These are phyloP conservation scores for Proteles cristata DNA, from an alignment of 2,113 vertebrate species.

Conservation along the genomic window DNA sequence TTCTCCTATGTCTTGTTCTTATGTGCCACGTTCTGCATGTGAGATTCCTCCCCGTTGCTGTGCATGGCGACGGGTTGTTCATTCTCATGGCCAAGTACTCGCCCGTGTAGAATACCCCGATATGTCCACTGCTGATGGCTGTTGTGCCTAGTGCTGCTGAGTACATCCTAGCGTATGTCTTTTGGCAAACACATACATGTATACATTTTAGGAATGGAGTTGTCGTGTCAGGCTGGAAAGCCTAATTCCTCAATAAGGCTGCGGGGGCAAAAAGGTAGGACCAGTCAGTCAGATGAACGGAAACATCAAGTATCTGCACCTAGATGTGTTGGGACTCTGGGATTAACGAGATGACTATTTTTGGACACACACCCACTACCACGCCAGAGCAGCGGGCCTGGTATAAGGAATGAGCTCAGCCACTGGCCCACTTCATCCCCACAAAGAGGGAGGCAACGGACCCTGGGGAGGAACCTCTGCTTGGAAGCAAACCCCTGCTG, in stretches of 20 bases:
- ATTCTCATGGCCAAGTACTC: not conserved
- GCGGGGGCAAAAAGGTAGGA: not conserved
- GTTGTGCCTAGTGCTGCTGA: too few species aligned
- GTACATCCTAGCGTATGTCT: not conserved
- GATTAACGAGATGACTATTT: not conserved
- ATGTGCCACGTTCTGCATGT: not conserved
- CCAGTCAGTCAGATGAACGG: not conserved
- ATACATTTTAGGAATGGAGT: not conserved
- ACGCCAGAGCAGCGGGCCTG: not conserved
- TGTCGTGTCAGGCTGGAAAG: not conserved
- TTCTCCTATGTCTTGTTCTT: not conserved
- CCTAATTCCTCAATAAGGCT: not conserved
- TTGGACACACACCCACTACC: not conserved
- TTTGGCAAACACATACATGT: not conserved
- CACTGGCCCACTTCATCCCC: not conserved
- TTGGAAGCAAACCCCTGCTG: not conserved
- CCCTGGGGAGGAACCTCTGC: not conserved
- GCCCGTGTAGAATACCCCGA: not conserved
- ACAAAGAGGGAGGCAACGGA: not conserved
- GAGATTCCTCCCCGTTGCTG: not conserved
- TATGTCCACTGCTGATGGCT: not conserved
- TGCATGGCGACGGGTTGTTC: not conserved
- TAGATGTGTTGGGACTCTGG: not conserved
- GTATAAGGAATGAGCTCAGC: not conserved
- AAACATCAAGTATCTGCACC: conserved; percentile 4